Base-by-base conservation (phyloP, 2,888 invertebrate species). In the Mesorhabditis sp. region DNA sequence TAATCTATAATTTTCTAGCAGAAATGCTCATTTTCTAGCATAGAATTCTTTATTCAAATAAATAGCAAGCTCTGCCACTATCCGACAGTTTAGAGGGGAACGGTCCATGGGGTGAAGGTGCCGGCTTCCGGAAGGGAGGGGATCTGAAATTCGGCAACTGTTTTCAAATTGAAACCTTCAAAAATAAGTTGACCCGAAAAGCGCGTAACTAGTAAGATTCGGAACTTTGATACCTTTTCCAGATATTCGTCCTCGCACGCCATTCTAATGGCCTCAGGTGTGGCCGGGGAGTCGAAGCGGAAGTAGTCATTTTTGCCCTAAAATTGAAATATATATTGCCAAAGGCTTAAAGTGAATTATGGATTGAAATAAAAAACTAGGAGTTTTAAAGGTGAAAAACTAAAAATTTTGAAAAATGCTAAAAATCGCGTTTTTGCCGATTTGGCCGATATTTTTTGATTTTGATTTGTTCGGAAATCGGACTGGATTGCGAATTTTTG, bases 231-330 rank as follows among this genome's bases (percentile, higher is more conserved):
- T 4, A 80, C 77, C 67, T 76, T 76, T 13, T 78, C 68, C 28
- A 72, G 44, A 45, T 78, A 66, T 78, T 91, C 88, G 86, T 96
- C 95, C 78, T 90, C 89, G 83, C 95, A 95, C 13, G 92, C 92
- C 91, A 94, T 91, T 67, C 95, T 90, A 80, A 96, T 93, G 72
- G 91, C 90, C 43, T 93, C 93, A 0, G 93, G 90, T 0, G 95
- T 95, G 0, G 94, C 93, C 4, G 95, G 96, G 4, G 93, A 90
- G 82, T 93, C 90, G 69, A 84, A 75, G 5, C 75, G 78, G 71
- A 83, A 83, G 70, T 82, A 82, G 41, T 77, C 83, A 50, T 50
- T 50, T 50, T 50, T 50, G 58, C 10, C 58, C 58, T 50, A 10
- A 50, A 50, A 50, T 50, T 50, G 6, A 13, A 13, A 6, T 50